Base-by-base conservation (phyloP, 2,888 invertebrate genomes). In the Iselma pallidipennis region DNA sequence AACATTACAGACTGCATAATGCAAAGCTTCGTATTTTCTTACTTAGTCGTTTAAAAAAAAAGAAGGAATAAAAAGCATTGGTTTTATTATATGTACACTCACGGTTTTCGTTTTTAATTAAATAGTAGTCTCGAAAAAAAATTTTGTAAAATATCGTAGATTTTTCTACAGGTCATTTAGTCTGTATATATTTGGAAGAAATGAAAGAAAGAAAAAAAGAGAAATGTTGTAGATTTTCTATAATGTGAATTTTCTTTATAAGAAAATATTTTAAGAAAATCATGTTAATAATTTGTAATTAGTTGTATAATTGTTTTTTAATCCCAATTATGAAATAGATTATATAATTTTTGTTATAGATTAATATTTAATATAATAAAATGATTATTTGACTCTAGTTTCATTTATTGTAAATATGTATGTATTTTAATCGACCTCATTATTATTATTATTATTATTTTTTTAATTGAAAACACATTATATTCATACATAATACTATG, bases 331-430 rank as follows among this genome's bases (percentile, higher is more conserved):
- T 76, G 73, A 70, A 74, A 75, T 74, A 75, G 72, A 77, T 19
- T 77, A 74, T 79, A 78, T 79, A 78, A 77, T 77, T 80, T 80
- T 80, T 80, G 80, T 80, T 80, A 80, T 79, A 79, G 78, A 79
- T 69, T 76, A 75, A 76, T 78, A 78, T 78, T 78, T 78, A 78
- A 78, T 77, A 78, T 77, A 77, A 76, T 73, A 74, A 76, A 75
- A 72, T 65, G 57, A 67, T 76, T 74, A 67, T 72, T 74, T 68
- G 68, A 67, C 59, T 59, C 56, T 63, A 63, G 58, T 67, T 68
- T 68, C 65, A 64, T 65, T 65, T 65, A 67, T 66, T 70, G 67
- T 71, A 66, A 71, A 67, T 68, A 70, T 65, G 65, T 68, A 25
- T 68, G 66, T 68, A 59, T 67, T 63, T 67, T 63, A 67, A 66